phyloP scores from a whole-genome alignment of 92 coral and sea anemone genomes.

The Porites rus region DNA sequence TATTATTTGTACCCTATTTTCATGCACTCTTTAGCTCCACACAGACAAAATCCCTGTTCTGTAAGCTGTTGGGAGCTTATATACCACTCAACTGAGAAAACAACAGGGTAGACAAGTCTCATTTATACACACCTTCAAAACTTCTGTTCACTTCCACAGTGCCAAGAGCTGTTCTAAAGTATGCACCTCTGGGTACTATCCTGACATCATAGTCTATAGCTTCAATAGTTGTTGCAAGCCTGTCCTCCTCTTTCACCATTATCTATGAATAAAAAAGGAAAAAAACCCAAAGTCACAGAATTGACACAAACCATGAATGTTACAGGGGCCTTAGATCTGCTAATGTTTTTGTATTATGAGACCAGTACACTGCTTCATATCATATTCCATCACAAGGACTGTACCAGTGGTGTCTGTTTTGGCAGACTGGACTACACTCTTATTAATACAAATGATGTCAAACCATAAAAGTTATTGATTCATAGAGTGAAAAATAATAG shows the following conservation, averaged over 20 bases:
- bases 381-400: too few relatives aligned
- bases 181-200: conserved; percentile 93
- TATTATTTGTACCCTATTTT: too few relatives aligned
- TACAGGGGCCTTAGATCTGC: too few relatives aligned
- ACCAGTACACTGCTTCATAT: too few relatives aligned
- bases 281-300: too few relatives aligned
- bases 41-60: neutral
- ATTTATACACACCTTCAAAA: conserved; percentile 79
- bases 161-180: conserved; percentile 88
- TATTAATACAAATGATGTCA: too few relatives aligned
- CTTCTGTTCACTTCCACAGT: conserved; percentile 83
- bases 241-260: conserved; percentile 97
- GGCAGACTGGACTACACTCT: too few relatives aligned
- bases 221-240: conserved; percentile 94
- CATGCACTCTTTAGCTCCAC: neutral
- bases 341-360: too few relatives aligned
- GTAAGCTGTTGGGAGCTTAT: neutral
- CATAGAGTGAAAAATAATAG: too few relatives aligned
- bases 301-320: too few relatives aligned
- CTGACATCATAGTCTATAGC: conserved; percentile 97
- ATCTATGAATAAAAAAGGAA: conserved; percentile 48
- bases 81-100: neutral
- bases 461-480: too few relatives aligned
- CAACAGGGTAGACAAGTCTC: neutral
- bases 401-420: too few relatives aligned